Evolutionary conservation across 2,888 invertebrate genomes (phyloP).

Genomic region (Teleogryllus oceanicus): DNA sequence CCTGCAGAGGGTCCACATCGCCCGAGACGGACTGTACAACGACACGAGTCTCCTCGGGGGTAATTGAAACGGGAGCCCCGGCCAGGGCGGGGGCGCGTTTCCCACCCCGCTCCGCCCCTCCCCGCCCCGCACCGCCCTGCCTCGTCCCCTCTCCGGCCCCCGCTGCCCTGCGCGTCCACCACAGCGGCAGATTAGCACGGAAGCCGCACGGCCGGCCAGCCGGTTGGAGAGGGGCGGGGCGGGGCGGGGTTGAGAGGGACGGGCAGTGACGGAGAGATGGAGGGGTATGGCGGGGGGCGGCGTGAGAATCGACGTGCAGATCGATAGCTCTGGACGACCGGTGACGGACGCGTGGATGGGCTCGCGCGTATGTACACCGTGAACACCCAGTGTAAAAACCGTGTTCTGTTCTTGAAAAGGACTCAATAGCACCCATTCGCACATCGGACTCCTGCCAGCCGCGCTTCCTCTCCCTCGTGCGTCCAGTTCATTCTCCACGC

Average conservation of each 20-base stretch:
- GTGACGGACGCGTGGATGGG: not conserved
- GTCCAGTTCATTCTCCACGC: not conserved
- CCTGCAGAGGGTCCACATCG: not conserved
- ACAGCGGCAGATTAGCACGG: not conserved
- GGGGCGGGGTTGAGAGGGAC: not conserved
- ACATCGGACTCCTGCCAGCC: no score
- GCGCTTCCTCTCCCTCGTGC: no score
- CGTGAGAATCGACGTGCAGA: not conserved
- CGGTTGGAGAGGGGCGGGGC: not conserved
- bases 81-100: not conserved
- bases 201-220: not conserved
- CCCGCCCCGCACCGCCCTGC: not conserved
- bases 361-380: not conserved
- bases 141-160: not conserved
- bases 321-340: not conserved
- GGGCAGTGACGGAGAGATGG: not conserved
- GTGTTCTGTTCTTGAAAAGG: no score
- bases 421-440: no score
- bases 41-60: not conserved
- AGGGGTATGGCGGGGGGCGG: not conserved
- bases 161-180: not conserved
- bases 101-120: not conserved
- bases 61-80: conserved; percentile 1
- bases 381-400: no score
- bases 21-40: not conserved